A percentile compares a stretch with the other conserved stretches of the same genome.
Conservation (phyloP, 2,888 invertebrate species). For the Ephialtes manifestator region DNA sequence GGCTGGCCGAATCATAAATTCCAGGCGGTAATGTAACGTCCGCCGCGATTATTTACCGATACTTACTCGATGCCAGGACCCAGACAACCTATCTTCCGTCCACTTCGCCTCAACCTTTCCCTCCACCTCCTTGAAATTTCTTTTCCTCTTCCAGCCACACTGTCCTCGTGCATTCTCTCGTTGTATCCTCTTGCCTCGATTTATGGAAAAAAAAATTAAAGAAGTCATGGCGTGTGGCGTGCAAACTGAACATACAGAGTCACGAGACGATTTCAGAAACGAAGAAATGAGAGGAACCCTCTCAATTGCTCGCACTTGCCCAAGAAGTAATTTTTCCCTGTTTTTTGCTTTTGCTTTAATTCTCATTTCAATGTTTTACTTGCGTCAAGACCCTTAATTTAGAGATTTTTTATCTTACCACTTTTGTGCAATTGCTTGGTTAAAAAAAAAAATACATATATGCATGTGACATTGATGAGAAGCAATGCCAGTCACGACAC, state of each 20-base stretch:
- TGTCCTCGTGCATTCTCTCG: not conserved
- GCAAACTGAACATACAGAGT: not conserved
- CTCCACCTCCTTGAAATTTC: slow-evolving; percentile 51
- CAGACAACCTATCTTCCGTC: slow-evolving; percentile 67
- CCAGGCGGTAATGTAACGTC: slow-evolving; percentile 84
- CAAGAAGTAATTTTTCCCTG: not conserved
- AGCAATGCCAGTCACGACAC: not conserved
- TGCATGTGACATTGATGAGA: not conserved
- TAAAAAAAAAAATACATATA: not conserved
- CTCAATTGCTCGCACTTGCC: slow-evolving; percentile 12
- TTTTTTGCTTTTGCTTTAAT: not conserved
- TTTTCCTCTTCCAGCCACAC: slow-evolving; percentile 51
- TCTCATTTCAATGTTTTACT: not conserved
- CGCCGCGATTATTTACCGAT: slow-evolving; percentile 84
- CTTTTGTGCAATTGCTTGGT: not conserved
- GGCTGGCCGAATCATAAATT: slow-evolving; percentile 83
- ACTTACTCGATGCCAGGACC: slow-evolving; percentile 79
- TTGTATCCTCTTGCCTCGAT: slow-evolving; percentile 10
- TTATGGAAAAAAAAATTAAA: slow-evolving; percentile 31
- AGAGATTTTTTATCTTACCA: not conserved
- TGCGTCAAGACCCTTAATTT: not conserved
- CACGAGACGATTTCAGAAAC: slow-evolving; percentile 11
- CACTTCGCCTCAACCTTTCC: slow-evolving; percentile 54
- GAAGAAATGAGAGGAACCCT: slow-evolving; percentile 26
- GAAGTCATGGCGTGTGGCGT: slow-evolving; percentile 4